Base-by-base conservation (phyloP, 2,888 invertebrate genomes). In the Hyposoter didymator region DNA sequence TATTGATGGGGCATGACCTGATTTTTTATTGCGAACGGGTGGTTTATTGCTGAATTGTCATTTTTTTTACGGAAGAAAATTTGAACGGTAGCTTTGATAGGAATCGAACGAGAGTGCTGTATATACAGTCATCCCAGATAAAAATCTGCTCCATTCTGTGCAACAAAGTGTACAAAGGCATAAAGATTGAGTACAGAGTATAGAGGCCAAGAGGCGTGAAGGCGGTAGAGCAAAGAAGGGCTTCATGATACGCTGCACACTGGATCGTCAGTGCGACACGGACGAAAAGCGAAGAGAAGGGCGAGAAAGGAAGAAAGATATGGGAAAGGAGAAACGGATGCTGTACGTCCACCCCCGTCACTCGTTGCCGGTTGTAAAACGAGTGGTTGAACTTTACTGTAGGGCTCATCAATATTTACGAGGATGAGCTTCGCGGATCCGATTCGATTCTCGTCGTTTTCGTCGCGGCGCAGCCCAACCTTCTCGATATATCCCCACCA, bases 321-420 rank as follows among this genome's bases (percentile, higher is more conserved):
- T 84, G 84, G 81, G 69, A 75, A 87, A 80, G 78, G 76, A 82
- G 79, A 59, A 87, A 83, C 84, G 88, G 85, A 88, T 87, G 85
- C 84, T 82, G 75, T 69, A 85, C 78, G 78, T 83, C 83, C 80
- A 80, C 84, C 84, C 80, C 80, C 85, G 80, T 52, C 35, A 47
- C 69, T 76, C 83, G 76, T 81, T 81, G 72, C 87, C 86, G 87
- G 88, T 87, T 88, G 88, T 89, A 89, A 89, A 88, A 89, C 88
- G 89, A 88, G 87, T 89, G 88, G 88, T 87, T 89, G 88, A 89
- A 89, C 89, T 89, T 89, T 89, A 89, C 86, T 82, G 88, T 87
- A 88, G 87, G 85, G 85, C 88, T 88, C 88, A 88, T 89, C 89
- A 89, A 89, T 89, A 88, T 89, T 89, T 89, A 89, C 89, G 89